Evolutionary conservation across 2,797 vertebrate genomes (phyloP).

Genomic region (Gymnothorax reevesii): DNA sequence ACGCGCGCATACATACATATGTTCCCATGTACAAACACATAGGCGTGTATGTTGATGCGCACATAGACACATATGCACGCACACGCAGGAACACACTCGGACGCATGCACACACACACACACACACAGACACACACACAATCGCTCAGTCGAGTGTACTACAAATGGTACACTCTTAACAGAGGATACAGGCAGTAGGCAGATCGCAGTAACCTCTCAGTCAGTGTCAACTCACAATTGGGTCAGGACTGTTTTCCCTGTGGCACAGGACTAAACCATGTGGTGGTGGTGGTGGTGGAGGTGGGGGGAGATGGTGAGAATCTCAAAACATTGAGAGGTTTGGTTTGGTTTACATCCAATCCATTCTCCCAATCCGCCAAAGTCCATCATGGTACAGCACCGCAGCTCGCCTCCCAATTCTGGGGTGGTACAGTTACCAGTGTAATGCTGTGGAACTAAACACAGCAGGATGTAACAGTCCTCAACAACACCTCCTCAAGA

Average conservation of each 20-base stretch:
- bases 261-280: conserved; percentile 1
- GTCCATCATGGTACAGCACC: not conserved
- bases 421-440: not conserved
- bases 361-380: not conserved
- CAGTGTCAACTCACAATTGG: not conserved
- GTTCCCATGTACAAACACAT: not conserved
- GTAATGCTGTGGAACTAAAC: not conserved
- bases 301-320: not conserved
- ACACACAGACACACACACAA: not conserved
- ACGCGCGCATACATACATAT: not conserved
- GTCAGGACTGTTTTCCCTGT: not conserved
- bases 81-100: not conserved
- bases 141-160: not conserved
- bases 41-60: not conserved
- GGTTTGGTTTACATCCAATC: not conserved
- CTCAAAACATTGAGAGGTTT: not conserved
- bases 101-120: not conserved
- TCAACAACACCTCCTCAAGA: not conserved
- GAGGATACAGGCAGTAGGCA: not conserved
- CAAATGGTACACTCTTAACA: not conserved
- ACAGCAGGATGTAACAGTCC: not conserved
- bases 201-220: not conserved
- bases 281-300: not conserved
- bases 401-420: not conserved
- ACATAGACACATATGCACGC: conserved; percentile 1